These are phyloP conservation scores for Rhyacophila evoluta DNA, from an alignment of 2,888 invertebrate genomes.

Conservation along the genomic window DNA sequence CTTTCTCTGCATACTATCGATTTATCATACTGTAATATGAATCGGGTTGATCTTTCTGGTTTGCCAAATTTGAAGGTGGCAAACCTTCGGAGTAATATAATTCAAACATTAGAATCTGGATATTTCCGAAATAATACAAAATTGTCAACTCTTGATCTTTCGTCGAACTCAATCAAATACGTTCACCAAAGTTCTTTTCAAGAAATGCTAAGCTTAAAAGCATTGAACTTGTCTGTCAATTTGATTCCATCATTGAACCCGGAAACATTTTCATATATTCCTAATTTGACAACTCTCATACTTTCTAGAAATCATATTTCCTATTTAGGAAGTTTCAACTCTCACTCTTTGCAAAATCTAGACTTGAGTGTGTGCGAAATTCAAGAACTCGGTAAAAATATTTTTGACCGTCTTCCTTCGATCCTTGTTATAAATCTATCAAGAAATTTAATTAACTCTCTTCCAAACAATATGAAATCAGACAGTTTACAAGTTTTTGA, in stretches of 20 bases:
- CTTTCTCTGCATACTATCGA: conserved; percentile 71
- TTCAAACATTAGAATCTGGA: conserved; percentile 70
- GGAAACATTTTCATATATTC: conserved; percentile 72
- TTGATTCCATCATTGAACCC: conserved; percentile 73
- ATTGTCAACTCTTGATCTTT: conserved; percentile 74
- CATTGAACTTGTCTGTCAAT: conserved; percentile 79
- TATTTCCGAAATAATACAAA: conserved; percentile 74
- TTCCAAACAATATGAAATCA: conserved; percentile 74
- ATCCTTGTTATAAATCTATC: conserved; percentile 74
- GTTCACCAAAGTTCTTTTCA: conserved; percentile 74
- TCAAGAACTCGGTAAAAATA: conserved; percentile 68
- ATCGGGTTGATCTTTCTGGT: conserved; percentile 71
- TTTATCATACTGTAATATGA: conserved; percentile 73
- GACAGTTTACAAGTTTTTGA: conserved; percentile 73
- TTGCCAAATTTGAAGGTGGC: conserved; percentile 73
- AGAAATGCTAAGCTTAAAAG: conserved; percentile 70
- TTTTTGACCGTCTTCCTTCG: conserved; percentile 71
- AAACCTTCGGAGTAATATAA: conserved; percentile 74
- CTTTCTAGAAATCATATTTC: conserved; percentile 76
- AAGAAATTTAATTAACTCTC: conserved; percentile 73
- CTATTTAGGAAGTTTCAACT: conserved; percentile 70
- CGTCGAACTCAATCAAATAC: conserved; percentile 74
- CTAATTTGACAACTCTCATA: conserved; percentile 72
- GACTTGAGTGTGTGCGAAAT: conserved; percentile 79
- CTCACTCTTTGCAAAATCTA: conserved; percentile 70